Evolutionary conservation across 2,888 invertebrate species (phyloP).

Genomic region (Oxycera nigricornis): DNA sequence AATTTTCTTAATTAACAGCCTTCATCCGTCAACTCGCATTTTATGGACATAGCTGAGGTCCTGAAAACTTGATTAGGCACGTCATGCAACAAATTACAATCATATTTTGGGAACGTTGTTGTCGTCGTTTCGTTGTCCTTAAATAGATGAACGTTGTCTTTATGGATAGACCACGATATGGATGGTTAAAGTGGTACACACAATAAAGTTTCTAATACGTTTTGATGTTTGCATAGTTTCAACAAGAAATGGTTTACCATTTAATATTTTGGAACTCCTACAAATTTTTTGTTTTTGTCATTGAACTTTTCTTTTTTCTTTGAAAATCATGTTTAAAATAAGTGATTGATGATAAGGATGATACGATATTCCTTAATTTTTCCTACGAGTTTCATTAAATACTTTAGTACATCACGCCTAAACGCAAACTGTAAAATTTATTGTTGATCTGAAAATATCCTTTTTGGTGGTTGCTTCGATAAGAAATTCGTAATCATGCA

Average conservation of each 20-base stretch:
- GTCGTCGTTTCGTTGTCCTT: background rate
- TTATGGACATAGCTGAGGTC: constrained; percentile 39
- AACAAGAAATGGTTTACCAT: too few relatives aligned
- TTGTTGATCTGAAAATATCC: background rate
- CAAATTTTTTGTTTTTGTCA: too few relatives aligned
- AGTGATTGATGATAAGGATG: too few relatives aligned
- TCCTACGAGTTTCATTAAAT: too few relatives aligned
- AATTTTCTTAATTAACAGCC: constrained; percentile 39
- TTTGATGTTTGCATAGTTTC: too few relatives aligned
- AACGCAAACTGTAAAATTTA: background rate
- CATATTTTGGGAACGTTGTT: background rate
- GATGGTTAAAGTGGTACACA: constrained; percentile 6
- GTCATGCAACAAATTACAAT: constrained; percentile 40
- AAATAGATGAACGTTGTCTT: constrained; percentile 38
- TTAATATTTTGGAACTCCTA: too few relatives aligned
- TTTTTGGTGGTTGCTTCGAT: background rate
- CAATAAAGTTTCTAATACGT: too few relatives aligned
- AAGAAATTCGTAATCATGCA: background rate
- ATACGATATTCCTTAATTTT: too few relatives aligned
- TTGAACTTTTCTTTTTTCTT: too few relatives aligned
- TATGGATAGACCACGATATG: too few relatives aligned
- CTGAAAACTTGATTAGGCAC: constrained; percentile 40
- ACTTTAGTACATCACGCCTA: background rate
- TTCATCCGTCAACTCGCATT: constrained; percentile 27
- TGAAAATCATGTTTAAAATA: too few relatives aligned